Evolutionary conservation across 2,888 invertebrate genomes (phyloP), one percentile per base, ranked within the genome.

Genomic region (Chrysomela aeneicollis): DNA sequence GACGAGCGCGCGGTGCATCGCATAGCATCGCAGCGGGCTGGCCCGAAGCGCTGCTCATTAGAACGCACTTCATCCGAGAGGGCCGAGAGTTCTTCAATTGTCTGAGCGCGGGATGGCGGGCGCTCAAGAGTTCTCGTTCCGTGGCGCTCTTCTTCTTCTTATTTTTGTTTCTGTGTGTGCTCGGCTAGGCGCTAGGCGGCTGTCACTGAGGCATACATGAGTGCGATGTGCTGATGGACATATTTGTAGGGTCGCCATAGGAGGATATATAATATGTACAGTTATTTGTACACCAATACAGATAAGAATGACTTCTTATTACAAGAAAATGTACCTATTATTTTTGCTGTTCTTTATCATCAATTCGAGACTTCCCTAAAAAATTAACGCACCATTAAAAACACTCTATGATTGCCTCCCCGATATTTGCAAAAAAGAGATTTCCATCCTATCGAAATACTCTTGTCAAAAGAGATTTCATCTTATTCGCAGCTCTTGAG

Each of bases 21-120:
- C n/a, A n/a, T n/a, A 61, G 54, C 61, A 62, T 65, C 59, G 61
- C 54, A 55, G 64, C 62, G 37, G 55, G 63, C 65, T 69, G 71
- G 76, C 78, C 77, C 67, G 72, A 69, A 77, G 78, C 78, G 77
- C 71, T 78, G 78, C 78, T 78, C 78, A 78, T 78, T 78, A 78
- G 77, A 76, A 76, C 77, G 74, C 74, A 78, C 78, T 78, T 76
- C 78, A 78, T 78, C 78, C 69, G 71, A 74, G 55, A 74, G 71
- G 76, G 72, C 75, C 71, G 75, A 75, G 75, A 74, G 74, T 77
- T 77, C 77, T 76, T 77, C 78, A 78, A 77, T 77, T 78, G 77
- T 77, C 77, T 77, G 76, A 76, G 71, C 73, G 73, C 72, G 73
- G 74, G 46, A 50, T 57, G 52, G 50, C 74, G 73, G 64, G 54